Evolutionary conservation across 2,888 invertebrate genomes (phyloP).

Genomic region (Coelopa pilipes): DNA sequence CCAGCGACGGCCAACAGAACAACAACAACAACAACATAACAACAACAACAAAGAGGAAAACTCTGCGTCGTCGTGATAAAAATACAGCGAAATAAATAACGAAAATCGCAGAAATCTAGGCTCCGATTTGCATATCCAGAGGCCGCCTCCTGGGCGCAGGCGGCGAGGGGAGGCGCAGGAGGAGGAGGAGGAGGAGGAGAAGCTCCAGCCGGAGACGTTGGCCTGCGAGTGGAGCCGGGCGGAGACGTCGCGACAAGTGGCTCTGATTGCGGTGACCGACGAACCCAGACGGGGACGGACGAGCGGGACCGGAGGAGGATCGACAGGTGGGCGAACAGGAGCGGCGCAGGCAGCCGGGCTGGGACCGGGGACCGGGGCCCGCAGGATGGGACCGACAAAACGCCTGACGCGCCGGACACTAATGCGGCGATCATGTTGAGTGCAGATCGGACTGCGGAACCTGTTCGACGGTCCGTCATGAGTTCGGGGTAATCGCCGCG

Average conservation of each 20-base stretch:
- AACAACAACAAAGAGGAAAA: background rate
- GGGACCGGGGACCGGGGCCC: background rate
- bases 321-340: background rate
- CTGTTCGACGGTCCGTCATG: no score
- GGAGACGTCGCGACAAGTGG: conserved; percentile 34
- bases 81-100: conserved; percentile 11
- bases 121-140: conserved; percentile 33
- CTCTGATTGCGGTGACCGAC: conserved; percentile 48
- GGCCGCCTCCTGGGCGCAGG: background rate
- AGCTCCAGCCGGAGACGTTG: background rate
- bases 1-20: background rate
- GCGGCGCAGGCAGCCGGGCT: no score
- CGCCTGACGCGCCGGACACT: background rate
- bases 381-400: background rate
- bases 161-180: no score
- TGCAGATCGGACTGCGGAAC: background rate
- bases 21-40: conserved; percentile 6
- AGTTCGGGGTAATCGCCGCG: no score
- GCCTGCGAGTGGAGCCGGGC: no score
- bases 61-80: conserved; percentile 7
- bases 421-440: background rate
- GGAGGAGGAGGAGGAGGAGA: no score
- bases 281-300: background rate
- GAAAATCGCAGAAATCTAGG: conserved; percentile 28
- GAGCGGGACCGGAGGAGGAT: background rate